Conservation (phyloP, 2,888 invertebrate genomes). For the Agrochola litura region DNA sequence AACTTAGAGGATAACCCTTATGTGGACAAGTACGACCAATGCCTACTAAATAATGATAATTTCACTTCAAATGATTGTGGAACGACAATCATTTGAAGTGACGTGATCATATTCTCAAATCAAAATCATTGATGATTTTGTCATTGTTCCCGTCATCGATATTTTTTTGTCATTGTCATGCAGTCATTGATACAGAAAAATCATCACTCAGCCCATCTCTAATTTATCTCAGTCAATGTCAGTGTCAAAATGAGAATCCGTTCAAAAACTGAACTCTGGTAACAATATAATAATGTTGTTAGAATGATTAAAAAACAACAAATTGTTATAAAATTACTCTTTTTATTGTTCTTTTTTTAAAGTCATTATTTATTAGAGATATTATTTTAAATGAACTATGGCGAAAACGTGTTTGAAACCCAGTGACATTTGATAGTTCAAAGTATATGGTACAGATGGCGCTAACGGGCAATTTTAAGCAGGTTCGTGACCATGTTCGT, state of each 20-base stretch:
- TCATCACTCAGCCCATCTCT: too few relatives aligned
- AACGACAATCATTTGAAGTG: too few relatives aligned
- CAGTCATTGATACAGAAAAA: too few relatives aligned
- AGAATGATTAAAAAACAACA: neutral
- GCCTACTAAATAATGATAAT: too few relatives aligned
- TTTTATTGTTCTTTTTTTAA: neutral
- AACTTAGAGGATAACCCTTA: too few relatives aligned
- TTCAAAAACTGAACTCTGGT: neutral
- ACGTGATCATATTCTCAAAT: too few relatives aligned
- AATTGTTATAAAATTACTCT: neutral
- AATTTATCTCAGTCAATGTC: neutral
- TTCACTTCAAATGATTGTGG: too few relatives aligned
- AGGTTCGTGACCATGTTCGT: neutral
- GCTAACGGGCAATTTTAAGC: neutral
- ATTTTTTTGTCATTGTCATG: too few relatives aligned
- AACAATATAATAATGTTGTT: neutral
- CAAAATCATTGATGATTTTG: too few relatives aligned
- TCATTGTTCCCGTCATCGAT: too few relatives aligned
- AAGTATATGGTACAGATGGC: conserved; percentile 30
- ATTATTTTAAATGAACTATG: neutral
- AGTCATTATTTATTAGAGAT: neutral
- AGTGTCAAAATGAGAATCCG: conserved; percentile 3
- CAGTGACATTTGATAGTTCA: neutral
- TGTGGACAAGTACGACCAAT: too few relatives aligned
- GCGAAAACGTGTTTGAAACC: neutral